Evolutionary conservation across 2,113 vertebrate species (phyloP), one percentile per base, ranked within the genome.

Genomic region (Tringa solitaria): DNA sequence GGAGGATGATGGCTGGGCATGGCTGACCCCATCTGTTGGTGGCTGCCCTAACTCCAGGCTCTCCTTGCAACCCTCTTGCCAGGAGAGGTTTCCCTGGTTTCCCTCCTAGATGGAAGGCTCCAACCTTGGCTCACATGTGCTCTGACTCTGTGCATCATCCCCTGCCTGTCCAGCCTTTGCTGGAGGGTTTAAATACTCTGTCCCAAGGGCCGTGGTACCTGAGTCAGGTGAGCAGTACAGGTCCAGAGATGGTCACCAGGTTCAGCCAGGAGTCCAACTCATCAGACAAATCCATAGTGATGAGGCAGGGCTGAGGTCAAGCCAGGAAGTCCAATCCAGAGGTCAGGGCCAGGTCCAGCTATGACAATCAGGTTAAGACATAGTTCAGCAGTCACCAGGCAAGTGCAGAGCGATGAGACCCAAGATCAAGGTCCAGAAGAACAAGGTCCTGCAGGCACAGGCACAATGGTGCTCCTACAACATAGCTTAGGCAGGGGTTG

Each of bases 1-100:
- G 45, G n/a, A 79, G 26, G 51, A 74, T 8, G 24, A 72, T 0
- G 0, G 32, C 24, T 59, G 19, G 37, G 28, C n/a, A 72, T 37
- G 13, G 23, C n/a, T 45, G 37, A 75, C 51, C 27, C 30, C 23
- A 4, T 61, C 35, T 0, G 0, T 23, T 26, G 11, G 33, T 64
- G 45, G 26, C 54, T 82, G 45, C 64, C 50, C 30, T 65, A 85
- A 1, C 9, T 48, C 74, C 14, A 59, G 76, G 72, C 48, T 91
- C 48, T 75, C 57, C 70, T 61, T 75, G 32, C 24, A 48, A 5
- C 6, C 11, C 12, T 81, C 30, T 24, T 88, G 21, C 16, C 63
- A 72, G 63, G 22, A 85, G 37, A 89, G 16, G 8, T 77, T 70
- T 70, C 45, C 43, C 28, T 72, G 24, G 1, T 76, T 59, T 64